These are phyloP conservation scores for Drosophila watanabei DNA, from an alignment of 1,140 invertebrate genomes.

Conservation along the genomic window DNA sequence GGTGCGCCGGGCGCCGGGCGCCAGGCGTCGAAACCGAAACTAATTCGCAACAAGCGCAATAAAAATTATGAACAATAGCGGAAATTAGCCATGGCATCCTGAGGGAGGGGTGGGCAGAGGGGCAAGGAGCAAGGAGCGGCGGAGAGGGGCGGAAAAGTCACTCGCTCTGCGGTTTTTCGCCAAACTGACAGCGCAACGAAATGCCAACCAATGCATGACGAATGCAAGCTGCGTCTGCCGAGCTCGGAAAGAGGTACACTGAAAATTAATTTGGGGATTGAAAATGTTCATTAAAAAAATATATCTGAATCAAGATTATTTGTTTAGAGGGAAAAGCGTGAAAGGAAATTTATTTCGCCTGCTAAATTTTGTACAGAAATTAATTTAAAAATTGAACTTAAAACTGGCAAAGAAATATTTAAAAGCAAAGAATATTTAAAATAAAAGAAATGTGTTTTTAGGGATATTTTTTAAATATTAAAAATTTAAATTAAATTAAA, in stretches of 20 bases:
- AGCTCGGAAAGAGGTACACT: background rate
- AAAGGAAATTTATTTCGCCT: background rate
- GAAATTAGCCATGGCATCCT: constrained; percentile 73
- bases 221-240: constrained; percentile 52
- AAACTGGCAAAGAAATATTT: too few species aligned
- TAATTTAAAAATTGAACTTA: background rate
- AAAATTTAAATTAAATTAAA: background rate
- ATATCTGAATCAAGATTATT: background rate
- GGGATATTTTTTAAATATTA: too few species aligned
- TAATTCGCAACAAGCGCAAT: constrained; percentile 85
- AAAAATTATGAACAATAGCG: constrained; percentile 85
- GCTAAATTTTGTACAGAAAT: background rate
- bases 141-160: constrained; percentile 40
- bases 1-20: constrained; percentile 1
- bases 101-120: constrained; percentile 1
- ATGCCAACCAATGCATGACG: constrained; percentile 79
- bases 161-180: constrained; percentile 64
- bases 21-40: constrained; percentile 75
- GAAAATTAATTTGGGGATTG: too few species aligned
- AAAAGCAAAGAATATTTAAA: background rate
- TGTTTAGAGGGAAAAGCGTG: background rate
- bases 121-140: background rate
- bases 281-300: background rate
- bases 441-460: background rate
- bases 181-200: constrained; percentile 80